Evolutionary conservation across 2,888 invertebrate species (phyloP).

Genomic region (Andrena trimmerana): DNA sequence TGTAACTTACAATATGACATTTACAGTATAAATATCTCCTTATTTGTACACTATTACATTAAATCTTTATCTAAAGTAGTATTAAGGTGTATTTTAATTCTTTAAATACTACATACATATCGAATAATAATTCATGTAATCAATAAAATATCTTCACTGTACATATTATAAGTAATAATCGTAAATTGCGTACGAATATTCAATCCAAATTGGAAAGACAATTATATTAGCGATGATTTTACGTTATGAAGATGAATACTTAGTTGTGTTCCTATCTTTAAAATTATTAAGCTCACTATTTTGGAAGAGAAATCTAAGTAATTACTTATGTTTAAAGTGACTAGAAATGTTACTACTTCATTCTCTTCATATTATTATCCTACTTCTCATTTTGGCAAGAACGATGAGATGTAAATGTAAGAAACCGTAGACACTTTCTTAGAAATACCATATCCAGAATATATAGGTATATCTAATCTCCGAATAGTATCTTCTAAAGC

Average conservation of each 20-base stretch:
- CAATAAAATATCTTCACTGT: constrained; percentile 57
- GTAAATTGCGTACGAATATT: constrained; percentile 58
- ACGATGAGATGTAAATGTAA: constrained; percentile 81
- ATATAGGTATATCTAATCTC: constrained; percentile 69
- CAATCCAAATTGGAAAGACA: constrained; percentile 65
- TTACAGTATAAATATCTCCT: constrained; percentile 46
- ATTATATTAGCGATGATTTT: constrained; percentile 44
- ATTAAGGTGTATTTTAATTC: constrained; percentile 48
- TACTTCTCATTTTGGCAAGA: constrained; percentile 77
- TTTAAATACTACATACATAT: constrained; percentile 35
- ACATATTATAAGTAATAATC: constrained; percentile 54
- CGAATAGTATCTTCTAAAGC: constrained; percentile 45
- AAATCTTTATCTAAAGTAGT: constrained; percentile 41
- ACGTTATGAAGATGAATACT: constrained; percentile 51
- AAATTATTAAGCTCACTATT: constrained; percentile 67
- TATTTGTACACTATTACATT: constrained; percentile 43
- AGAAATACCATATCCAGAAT: constrained; percentile 72
- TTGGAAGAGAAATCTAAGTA: constrained; percentile 71
- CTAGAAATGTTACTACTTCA: constrained; percentile 78
- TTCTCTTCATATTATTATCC: constrained; percentile 54
- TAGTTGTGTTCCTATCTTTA: constrained; percentile 46
- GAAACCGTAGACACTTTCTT: constrained; percentile 78
- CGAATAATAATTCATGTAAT: constrained; percentile 52
- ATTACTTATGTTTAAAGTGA: constrained; percentile 75
- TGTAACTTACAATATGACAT: constrained; percentile 45